Percentiles rank a stretch among this genome's conserved stretches.
These are phyloP conservation scores for Salvator merianae DNA, from an alignment of 2,113 vertebrate genomes.

Conservation along the genomic window DNA sequence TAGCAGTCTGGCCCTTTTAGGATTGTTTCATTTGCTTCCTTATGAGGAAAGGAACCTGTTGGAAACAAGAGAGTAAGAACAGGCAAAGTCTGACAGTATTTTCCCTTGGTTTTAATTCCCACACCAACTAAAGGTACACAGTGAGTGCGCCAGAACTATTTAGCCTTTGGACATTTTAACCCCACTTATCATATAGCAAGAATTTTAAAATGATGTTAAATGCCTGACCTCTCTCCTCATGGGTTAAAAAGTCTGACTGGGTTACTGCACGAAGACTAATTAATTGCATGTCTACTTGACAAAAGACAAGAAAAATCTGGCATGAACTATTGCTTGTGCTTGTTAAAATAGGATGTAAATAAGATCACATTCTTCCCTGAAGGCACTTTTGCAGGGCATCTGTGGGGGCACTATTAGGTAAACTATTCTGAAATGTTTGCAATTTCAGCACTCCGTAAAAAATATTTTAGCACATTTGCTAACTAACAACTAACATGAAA, in stretches of 20 bases:
- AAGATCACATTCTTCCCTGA: neutral
- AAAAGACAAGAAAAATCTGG: slow-evolving; percentile 27
- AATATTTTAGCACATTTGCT: neutral
- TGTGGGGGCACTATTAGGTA: slow-evolving; percentile 21
- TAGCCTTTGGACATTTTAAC: slow-evolving; percentile 35
- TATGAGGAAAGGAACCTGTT: slow-evolving; percentile 59
- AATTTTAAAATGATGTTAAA: slow-evolving; percentile 38
- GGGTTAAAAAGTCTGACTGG: slow-evolving; percentile 25
- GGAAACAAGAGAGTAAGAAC: slow-evolving; percentile 50
- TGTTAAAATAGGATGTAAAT: slow-evolving; percentile 11
- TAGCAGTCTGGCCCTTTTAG: slow-evolving; percentile 42
- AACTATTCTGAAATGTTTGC: slow-evolving; percentile 9
- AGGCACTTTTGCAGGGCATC: slow-evolving; percentile 20
- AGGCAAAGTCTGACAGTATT: slow-evolving; percentile 56
- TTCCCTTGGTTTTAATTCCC: slow-evolving; percentile 33
- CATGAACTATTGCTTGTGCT: neutral
- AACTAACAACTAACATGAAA: neutral
- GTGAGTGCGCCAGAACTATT: slow-evolving; percentile 31
- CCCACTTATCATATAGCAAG: neutral
- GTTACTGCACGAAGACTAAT: slow-evolving; percentile 41
- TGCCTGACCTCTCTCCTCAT: slow-evolving; percentile 11
- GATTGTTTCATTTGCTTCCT: slow-evolving; percentile 48
- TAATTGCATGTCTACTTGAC: slow-evolving; percentile 43
- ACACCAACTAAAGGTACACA: slow-evolving; percentile 35
- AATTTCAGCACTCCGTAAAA: neutral